Evolutionary conservation across 2,888 invertebrate species (phyloP).

Genomic region (Archaeoteleia sp.): DNA sequence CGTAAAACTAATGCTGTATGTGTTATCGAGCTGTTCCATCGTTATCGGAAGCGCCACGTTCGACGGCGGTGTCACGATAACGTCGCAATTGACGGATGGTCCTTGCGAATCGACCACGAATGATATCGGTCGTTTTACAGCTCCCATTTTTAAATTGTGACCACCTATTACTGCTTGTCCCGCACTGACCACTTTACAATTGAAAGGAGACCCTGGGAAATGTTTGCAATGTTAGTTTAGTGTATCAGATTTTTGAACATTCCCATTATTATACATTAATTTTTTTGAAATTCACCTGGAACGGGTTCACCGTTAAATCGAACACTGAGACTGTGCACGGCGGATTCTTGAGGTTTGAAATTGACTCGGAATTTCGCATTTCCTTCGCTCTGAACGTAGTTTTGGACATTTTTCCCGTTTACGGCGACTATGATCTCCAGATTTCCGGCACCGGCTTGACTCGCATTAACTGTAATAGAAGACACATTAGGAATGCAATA

Average conservation of each 20-base stretch:
- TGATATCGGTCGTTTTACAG: constrained; percentile 80
- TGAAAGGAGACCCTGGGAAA: constrained; percentile 91
- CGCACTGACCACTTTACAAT: constrained; percentile 86
- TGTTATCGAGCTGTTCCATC: constrained; percentile 79
- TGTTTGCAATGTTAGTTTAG: too few species aligned
- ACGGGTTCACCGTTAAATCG: constrained; percentile 84
- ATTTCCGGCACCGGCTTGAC: constrained; percentile 96
- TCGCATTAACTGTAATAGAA: constrained; percentile 87
- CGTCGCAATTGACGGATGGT: constrained; percentile 68
- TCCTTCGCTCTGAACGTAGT: constrained; percentile 97
- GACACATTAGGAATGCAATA: not conserved
- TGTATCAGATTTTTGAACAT: too few species aligned
- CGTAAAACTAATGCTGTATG: constrained; percentile 86
- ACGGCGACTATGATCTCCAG: constrained; percentile 98
- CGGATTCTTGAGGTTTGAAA: constrained; percentile 96
- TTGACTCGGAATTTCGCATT: constrained; percentile 96
- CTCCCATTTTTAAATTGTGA: constrained; percentile 81
- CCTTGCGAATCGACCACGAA: constrained; percentile 78
- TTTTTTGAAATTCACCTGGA: constrained; percentile 75
- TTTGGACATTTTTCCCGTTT: constrained; percentile 96
- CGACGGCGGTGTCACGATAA: constrained; percentile 87
- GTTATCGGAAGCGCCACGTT: constrained; percentile 86
- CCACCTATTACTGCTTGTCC: constrained; percentile 82
- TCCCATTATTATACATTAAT: not conserved
- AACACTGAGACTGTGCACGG: constrained; percentile 93